Conservation (phyloP, 2,888 invertebrate genomes). For the Herminia tarsipennalis region DNA sequence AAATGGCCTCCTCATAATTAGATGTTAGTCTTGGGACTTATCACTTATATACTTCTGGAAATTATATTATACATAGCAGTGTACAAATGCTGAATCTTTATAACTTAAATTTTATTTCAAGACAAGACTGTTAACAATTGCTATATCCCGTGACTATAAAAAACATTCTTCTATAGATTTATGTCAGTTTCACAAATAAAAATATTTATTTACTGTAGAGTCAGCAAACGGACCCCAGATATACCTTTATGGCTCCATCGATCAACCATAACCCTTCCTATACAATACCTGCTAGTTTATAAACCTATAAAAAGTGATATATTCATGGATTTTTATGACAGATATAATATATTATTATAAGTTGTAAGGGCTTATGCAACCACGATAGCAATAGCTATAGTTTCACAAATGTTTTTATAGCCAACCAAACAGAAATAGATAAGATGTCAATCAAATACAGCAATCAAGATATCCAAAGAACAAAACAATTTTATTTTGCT, state of each 20-base stretch:
- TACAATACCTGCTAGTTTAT: constrained; percentile 46
- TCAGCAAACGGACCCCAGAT: constrained; percentile 45
- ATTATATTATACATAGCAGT: too few relatives aligned
- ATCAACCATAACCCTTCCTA: constrained; percentile 51
- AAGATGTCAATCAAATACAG: background rate
- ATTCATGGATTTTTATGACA: constrained; percentile 48
- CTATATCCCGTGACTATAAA: constrained; percentile 1
- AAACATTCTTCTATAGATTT: constrained; percentile 9
- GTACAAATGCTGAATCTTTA: too few relatives aligned
- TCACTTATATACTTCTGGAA: too few relatives aligned
- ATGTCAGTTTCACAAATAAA: constrained; percentile 28
- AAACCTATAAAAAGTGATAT: constrained; percentile 51
- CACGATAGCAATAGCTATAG: background rate
- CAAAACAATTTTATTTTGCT: too few relatives aligned
- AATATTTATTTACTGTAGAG: constrained; percentile 29
- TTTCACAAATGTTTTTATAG: background rate
- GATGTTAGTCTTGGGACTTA: too few relatives aligned
- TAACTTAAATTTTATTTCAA: too few relatives aligned
- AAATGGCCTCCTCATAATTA: too few relatives aligned
- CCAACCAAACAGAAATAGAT: too few relatives aligned
- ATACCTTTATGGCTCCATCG: constrained; percentile 49
- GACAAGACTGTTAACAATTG: too few relatives aligned
- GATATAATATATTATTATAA: constrained; percentile 21
- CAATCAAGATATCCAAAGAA: too few relatives aligned
- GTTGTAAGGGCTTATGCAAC: constrained; percentile 10